phyloP scores from a whole-genome alignment of 2,797 vertebrate genomes.

The Poeciliopsis presidionis region DNA sequence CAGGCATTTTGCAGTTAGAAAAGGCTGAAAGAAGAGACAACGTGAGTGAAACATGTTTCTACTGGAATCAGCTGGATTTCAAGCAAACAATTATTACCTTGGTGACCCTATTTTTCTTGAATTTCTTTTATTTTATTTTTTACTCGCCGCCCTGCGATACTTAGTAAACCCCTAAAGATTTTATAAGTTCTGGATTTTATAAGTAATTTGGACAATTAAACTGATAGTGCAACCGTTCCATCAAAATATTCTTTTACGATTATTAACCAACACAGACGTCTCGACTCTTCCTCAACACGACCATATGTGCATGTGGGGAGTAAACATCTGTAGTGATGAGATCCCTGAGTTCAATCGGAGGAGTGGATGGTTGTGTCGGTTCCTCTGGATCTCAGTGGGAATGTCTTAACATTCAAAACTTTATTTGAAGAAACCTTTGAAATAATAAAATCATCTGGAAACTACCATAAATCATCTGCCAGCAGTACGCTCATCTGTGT shows the following conservation, averaged over 20 bases:
- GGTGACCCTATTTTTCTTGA: background rate
- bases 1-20: background rate
- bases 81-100: background rate
- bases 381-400: background rate
- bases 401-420: background rate
- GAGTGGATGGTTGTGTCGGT: background rate
- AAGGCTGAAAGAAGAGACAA: background rate
- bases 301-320: background rate
- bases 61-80: constrained; percentile 5
- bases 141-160: background rate
- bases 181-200: background rate
- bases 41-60: constrained; percentile 5
- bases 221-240: no score
- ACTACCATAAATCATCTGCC: background rate
- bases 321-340: background rate
- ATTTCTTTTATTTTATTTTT: background rate
- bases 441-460: background rate
- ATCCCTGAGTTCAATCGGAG: background rate
- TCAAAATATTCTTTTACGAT: background rate
- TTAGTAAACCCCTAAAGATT: background rate
- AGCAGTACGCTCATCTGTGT: background rate
- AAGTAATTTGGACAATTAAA: background rate
- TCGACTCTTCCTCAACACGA: background rate
- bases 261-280: background rate
- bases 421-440: background rate